These are phyloP conservation scores for Ennomos erosarius DNA, from an alignment of 2,888 invertebrate species.

Conservation along the genomic window DNA sequence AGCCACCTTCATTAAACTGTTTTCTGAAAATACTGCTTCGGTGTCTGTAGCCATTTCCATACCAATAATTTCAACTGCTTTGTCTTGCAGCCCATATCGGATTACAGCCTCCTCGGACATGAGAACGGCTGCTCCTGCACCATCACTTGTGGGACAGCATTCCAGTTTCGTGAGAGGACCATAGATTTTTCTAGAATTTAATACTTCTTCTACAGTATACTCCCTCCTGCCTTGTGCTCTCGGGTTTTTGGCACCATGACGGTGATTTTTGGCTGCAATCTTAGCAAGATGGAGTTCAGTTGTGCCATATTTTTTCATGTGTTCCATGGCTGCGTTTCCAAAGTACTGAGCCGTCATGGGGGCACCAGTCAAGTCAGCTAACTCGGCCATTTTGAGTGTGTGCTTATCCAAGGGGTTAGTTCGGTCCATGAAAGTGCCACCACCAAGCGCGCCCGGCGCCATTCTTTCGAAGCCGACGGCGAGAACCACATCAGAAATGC, in stretches of 20 bases:
- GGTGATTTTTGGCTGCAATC: conserved; percentile 99
- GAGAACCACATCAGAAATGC: conserved; percentile 93
- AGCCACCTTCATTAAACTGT: conserved; percentile 90
- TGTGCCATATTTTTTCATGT: conserved; percentile 98
- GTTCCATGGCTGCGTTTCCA: conserved; percentile 97
- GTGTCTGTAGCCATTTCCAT: conserved; percentile 99
- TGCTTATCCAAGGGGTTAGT: conserved; percentile 96
- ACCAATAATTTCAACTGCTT: conserved; percentile 97
- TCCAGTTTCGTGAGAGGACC: conserved; percentile 98
- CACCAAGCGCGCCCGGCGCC: conserved; percentile 94
- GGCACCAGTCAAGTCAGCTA: conserved; percentile 91
- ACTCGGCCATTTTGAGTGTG: conserved; percentile 92
- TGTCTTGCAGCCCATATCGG: conserved; percentile 90
- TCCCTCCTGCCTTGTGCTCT: conserved; percentile 97
- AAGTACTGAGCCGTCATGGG: conserved; percentile 98
- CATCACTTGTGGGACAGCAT: conserved; percentile 99
- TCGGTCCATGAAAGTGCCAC: conserved; percentile 91
- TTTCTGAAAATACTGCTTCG: conserved; percentile 92
- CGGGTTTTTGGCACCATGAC: conserved; percentile 98
- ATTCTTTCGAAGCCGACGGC: conserved; percentile 99
- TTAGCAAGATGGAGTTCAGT: conserved; percentile 97
- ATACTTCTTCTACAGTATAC: conserved; percentile 95
- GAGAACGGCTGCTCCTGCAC: conserved; percentile 96
- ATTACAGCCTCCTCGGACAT: conserved; percentile 96
- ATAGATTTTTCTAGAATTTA: conserved; percentile 94